Base-by-base conservation (phyloP, 92 coral and sea anemone species). In the Epizoanthus fatuus region DNA sequence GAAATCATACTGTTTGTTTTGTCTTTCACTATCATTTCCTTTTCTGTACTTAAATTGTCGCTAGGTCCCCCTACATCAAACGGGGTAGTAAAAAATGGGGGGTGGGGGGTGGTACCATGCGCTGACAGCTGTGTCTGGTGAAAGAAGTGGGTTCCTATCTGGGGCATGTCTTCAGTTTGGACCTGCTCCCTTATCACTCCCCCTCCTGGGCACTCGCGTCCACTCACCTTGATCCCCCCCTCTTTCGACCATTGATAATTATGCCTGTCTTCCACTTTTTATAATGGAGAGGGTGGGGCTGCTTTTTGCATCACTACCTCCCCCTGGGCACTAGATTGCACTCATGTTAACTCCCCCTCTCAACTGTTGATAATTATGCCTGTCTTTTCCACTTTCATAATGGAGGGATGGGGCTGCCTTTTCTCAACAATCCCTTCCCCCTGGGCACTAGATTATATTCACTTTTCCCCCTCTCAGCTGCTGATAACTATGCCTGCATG, bases 251-350 rank as follows among this genome's bases (percentile, higher is more conserved):
- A 19, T 67, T 17, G 72, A 35, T 67, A 45, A 17, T 15, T 40
- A 80, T 80, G 19, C 66, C 8, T 32, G 89, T 32, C 15, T 88
- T 80, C 39, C 63, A 49, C 6, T 20, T 81, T 71, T 74, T 44
- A 19, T 15, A 63, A 16, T 8, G 64, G 68, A 47, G 62, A 12
- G 53, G 53, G 53, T 11, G 9, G 49, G 47, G 47, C 47, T 8
- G 3, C 14, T 4, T 49, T 49, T 49, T 49, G 12, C 91, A 17
- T 57, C 83, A 19, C 73, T 81, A 65, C 87, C 85, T 15, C 32
- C 89, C 37, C 72, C 53, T 69, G 53, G 47, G 17, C 15, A 9
- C 66, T 17, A 17, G 10, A 17, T 60, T 60, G n/a, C 7, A n/a
- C 4, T 60, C 9, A n/a, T 67, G 16, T 45, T 17, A 67, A 45